Conservation (phyloP, 2,888 invertebrate species). For the Ischnus inquisitorius region DNA sequence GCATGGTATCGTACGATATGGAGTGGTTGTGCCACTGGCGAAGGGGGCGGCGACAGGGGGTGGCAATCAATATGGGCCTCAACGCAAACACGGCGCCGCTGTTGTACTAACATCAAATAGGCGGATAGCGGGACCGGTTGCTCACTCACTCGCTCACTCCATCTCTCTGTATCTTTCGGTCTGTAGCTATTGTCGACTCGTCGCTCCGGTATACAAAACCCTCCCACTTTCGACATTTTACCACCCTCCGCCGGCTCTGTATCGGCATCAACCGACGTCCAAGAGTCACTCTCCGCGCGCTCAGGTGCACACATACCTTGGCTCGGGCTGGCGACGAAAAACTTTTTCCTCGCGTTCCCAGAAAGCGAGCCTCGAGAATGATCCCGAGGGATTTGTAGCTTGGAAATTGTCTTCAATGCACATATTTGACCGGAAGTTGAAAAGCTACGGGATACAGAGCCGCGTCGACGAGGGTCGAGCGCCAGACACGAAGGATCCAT, state of each 20-base stretch:
- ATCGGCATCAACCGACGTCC: constrained; percentile 64
- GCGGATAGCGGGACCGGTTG: constrained; percentile 84
- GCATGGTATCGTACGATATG: constrained; percentile 78
- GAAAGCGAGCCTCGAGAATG: not conserved
- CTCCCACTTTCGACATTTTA: constrained; percentile 75
- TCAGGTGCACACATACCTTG: not conserved
- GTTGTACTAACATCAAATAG: constrained; percentile 86
- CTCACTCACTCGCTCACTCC: constrained; percentile 73
- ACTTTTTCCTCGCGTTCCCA: not conserved
- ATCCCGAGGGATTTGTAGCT: not conserved
- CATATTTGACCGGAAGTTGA: constrained; percentile 39
- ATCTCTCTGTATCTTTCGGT: constrained; percentile 50
- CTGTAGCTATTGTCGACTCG: constrained; percentile 62
- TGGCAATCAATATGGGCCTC: constrained; percentile 86
- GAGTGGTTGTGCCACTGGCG: constrained; percentile 77
- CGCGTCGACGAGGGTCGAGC: not conserved
- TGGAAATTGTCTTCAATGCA: constrained; percentile 28
- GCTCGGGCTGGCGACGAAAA: constrained; percentile 5
- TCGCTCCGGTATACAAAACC: constrained; percentile 62
- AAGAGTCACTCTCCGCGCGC: constrained; percentile 3
- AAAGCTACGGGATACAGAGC: constrained; percentile 7
- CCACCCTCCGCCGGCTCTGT: constrained; percentile 67
- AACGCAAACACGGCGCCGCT: constrained; percentile 85
- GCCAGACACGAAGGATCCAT: not conserved
- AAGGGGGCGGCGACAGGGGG: constrained; percentile 81